Conservation (phyloP, 2,113 vertebrate genomes). For the Cyprinodon variegatus region DNA sequence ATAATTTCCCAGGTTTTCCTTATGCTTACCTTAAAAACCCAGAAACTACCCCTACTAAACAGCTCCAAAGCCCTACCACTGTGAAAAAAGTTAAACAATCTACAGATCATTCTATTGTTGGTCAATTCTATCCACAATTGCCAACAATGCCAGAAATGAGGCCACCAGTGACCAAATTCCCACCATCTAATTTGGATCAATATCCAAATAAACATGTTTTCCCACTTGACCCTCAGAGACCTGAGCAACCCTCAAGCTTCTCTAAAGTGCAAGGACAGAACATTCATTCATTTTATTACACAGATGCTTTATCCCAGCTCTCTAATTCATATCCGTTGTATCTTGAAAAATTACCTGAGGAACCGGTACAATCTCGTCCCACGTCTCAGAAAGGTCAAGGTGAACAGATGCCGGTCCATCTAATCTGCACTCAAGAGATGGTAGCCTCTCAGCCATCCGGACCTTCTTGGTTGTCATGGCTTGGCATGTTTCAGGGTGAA, state of each 20-base stretch:
- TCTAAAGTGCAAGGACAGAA: neutral
- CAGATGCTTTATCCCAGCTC: neutral
- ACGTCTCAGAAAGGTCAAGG: neutral
- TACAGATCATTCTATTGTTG: neutral
- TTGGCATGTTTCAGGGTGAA: neutral
- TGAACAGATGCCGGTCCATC: slow-evolving; percentile 3
- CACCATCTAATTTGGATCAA: neutral
- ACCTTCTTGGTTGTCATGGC: neutral
- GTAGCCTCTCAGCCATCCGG: neutral
- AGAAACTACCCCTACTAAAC: neutral
- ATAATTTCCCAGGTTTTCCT: neutral
- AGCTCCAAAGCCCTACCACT: neutral
- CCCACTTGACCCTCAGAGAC: neutral
- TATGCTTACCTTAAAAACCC: slow-evolving; percentile 2
- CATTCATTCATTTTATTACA: neutral
- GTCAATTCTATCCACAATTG: slow-evolving; percentile 8
- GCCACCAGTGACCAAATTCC: slow-evolving; percentile 4
- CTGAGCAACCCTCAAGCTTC: neutral
- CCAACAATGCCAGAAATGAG: neutral
- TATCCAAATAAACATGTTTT: neutral
- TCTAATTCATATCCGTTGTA: slow-evolving; percentile 1
- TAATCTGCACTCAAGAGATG: neutral
- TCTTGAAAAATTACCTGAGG: slow-evolving; percentile 6
- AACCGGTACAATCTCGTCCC: neutral
- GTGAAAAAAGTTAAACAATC: neutral